Percentiles rank a stretch among this genome's conserved stretches.
These are phyloP conservation scores for Chaetorhynchus papuensis DNA, from an alignment of 2,113 vertebrate genomes.

Conservation along the genomic window DNA sequence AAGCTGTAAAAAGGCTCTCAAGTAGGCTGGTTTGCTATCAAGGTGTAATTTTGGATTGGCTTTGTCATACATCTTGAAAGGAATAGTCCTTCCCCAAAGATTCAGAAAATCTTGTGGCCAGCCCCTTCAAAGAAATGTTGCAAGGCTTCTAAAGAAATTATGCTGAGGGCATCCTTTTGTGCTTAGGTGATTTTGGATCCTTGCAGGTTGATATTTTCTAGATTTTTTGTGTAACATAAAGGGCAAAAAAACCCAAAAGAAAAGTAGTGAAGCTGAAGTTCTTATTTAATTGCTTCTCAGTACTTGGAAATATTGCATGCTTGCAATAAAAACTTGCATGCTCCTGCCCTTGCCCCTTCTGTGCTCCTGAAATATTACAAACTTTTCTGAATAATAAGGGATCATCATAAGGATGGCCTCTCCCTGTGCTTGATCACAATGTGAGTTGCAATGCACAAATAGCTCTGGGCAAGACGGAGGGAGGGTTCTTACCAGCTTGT, in stretches of 20 bases:
- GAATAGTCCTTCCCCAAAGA: background rate
- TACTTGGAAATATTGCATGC: background rate
- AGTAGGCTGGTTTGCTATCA: background rate
- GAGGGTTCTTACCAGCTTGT: background rate
- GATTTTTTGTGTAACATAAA: background rate
- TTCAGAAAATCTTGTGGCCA: background rate
- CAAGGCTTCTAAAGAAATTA: background rate
- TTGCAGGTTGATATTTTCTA: background rate
- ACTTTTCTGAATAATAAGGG: background rate
- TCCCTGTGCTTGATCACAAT: rapidly evolving
- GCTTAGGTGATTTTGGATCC: background rate
- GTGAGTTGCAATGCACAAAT: background rate
- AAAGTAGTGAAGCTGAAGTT: background rate
- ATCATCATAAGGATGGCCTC: background rate
- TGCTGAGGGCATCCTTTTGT: background rate
- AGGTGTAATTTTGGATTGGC: background rate
- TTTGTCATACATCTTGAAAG: background rate
- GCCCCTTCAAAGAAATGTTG: background rate
- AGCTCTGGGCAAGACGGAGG: background rate
- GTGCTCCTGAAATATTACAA: background rate
- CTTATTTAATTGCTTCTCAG: background rate
- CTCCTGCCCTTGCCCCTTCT: background rate
- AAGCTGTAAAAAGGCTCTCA: background rate
- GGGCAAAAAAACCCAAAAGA: background rate
- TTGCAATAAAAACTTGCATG: too few relatives aligned